Conservation (phyloP, 2,888 invertebrate genomes). For the Electrophaes corylata region DNA sequence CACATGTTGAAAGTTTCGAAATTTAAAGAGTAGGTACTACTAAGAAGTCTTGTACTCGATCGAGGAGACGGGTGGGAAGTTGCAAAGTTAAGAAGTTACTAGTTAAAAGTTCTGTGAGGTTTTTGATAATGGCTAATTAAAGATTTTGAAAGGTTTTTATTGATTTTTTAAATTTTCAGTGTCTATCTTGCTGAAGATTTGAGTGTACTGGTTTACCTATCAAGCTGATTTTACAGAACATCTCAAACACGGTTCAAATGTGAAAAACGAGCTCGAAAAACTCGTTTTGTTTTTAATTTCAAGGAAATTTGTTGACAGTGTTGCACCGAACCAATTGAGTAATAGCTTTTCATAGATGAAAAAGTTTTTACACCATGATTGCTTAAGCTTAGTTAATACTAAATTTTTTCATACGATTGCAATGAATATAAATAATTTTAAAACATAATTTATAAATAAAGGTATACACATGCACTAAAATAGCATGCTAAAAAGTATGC, state of each 20-base stretch:
- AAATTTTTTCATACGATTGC: neutral
- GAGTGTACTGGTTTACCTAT: slow-evolving; percentile 53
- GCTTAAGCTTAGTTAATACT: slow-evolving; percentile 6
- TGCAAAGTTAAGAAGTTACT: neutral
- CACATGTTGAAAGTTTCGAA: slow-evolving; percentile 50
- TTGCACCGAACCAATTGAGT: neutral
- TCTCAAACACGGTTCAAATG: slow-evolving; percentile 49
- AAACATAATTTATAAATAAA: too few species aligned
- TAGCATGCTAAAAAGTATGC: too few species aligned
- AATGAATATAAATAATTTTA: too few species aligned
- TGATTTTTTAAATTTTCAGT: slow-evolving; percentile 55
- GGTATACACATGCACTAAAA: too few species aligned
- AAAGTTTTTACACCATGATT: neutral
- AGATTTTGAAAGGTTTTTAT: slow-evolving; percentile 37
- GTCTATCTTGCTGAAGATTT: slow-evolving; percentile 57
- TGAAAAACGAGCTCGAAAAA: slow-evolving; percentile 36
- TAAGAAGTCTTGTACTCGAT: slow-evolving; percentile 22
- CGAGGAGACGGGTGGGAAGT: slow-evolving; percentile 29
- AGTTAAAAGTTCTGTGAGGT: neutral
- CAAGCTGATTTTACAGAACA: slow-evolving; percentile 48
- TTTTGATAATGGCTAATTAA: slow-evolving; percentile 29
- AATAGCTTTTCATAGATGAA: neutral
- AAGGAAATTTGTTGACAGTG: slow-evolving; percentile 5
- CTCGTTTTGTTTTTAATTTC: slow-evolving; percentile 6
- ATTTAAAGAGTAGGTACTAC: slow-evolving; percentile 40